Base-by-base conservation (phyloP, 2,888 invertebrate genomes). In the Lithosia quadra region DNA sequence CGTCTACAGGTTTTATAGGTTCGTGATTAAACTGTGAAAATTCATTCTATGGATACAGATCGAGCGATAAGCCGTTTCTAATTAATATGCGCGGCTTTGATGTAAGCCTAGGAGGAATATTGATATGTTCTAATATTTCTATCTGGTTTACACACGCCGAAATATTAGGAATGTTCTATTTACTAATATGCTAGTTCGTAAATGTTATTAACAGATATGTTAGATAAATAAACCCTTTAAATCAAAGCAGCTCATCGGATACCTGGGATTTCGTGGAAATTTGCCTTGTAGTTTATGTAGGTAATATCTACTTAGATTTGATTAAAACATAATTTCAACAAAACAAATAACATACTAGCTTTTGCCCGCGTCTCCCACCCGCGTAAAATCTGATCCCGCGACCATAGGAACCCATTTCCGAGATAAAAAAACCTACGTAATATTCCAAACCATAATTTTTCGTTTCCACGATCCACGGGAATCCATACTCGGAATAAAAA, bases 71-170 rank as follows among this genome's bases (percentile, higher is more conserved):
- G 86, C 80, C 80, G 66, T 64, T 65, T 73, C 77, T 88, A 86
- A 87, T 88, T 85, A 86, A 86, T 86, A 80, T 82, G 85, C 83
- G 79, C 79, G 79, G 73, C 65, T 76, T 79, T 72, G 67, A 71
- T 75, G 77, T 80, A 81, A 76, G 76, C 81, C 80, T 72, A 72
- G 77, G 79, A 76, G 73, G 74, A 77, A 80, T 80, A 83, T 80
- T 78, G 75, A 80, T 82, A 76, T 83, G 79, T 84, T 78, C 75
- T 75, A 64, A 69, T 78, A 68, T 75, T 72, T 74, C 75, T 72
- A 69, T 74, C 71, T 62, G 64, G 59, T 67, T 69, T 33, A 65
- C 63, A 66, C 60, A 66, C n/a, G 53, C n/a, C 28, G 13, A 53
- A 53, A 28, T 43, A 58, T 53, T 39, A 53, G 22, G 3, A 57